A percentile compares a stretch with the other conserved stretches of the same genome.
These are phyloP conservation scores for Alaudala cheleensis DNA, from an alignment of 2,113 vertebrate species.

Conservation along the genomic window DNA sequence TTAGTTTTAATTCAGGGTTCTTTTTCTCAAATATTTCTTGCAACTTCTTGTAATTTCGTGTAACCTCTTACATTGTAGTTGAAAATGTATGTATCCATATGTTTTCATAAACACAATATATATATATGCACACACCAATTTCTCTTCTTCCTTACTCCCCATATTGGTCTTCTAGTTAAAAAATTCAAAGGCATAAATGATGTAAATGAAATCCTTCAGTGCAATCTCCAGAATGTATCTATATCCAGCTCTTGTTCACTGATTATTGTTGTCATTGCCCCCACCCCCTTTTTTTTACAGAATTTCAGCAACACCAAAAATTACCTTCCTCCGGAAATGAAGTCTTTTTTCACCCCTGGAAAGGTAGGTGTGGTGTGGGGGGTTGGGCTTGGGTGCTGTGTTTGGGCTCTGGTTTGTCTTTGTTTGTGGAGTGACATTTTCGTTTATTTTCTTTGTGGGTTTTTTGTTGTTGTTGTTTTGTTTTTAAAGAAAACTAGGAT, in stretches of 20 bases:
- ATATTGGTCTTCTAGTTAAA: not conserved
- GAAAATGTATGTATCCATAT: not conserved
- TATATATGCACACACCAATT: not conserved
- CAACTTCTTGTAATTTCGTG: not conserved
- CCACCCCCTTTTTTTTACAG: conserved; percentile 66
- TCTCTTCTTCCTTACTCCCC: not conserved
- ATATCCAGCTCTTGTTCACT: not conserved
- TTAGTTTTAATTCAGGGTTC: not conserved
- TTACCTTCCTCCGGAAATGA: conserved; percentile 97
- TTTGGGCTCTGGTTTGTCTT: not conserved
- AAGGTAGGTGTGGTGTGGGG: conserved; percentile 77
- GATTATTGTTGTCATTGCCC: not conserved
- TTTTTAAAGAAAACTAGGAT: not conserved
- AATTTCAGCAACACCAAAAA: conserved; percentile 99
- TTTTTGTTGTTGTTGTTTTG: not conserved
- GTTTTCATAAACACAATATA: not conserved
- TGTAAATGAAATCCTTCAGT: not conserved
- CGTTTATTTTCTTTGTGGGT: not conserved
- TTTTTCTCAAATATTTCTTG: not conserved
- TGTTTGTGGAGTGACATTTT: not conserved
- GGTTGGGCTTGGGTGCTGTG: not conserved
- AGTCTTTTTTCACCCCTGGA: conserved; percentile 95
- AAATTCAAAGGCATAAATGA: not conserved
- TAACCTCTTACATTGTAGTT: not conserved
- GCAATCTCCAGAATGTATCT: not conserved